Evolutionary conservation across 2,113 vertebrate species (phyloP), one percentile per base, ranked within the genome.

Genomic region (Garra rufa): DNA sequence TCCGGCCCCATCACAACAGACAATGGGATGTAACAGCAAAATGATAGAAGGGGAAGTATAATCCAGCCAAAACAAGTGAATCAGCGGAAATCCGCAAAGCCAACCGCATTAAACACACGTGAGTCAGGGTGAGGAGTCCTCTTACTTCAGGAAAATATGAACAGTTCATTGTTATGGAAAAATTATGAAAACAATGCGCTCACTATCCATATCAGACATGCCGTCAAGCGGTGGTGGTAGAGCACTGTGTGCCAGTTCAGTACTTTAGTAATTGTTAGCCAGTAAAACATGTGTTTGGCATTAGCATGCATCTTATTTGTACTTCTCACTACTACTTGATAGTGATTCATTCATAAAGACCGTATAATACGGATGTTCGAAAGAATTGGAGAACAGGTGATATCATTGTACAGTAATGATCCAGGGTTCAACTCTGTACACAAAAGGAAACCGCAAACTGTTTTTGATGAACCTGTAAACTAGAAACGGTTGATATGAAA

Each of bases 401-500:
- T 28, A n/a, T 50, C 73, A 30, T 50, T 50, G n/a, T 71, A 43
- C 69, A n/a, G 3, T 46, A 0, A 6, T 46, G 14, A 9, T 48
- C 67, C 1, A 67, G 41, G 52, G 41, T 44, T 73, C n/a, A 74
- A 41, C 21, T 14, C 41, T 17, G 15, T 75, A 9, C 43, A 75
- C 6, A 75, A 75, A 75, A 59, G 9, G 14, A 83, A 83, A 83
- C 86, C 86, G 57, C 83, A 83, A 28, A 81, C 83, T 48, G 65
- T 83, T 55, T 30, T 46, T 83, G 76, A 86, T 77, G 78, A 84
- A 17, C 43, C 63, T 21, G 55, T 41, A 59, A 59, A 61, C 55
- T 57, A 73, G 21, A 83, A 75, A 87, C 83, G 13, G 81, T 87
- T 81, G 46, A 34, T 48, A 83, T 55, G 61, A 65, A 85, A 87